These are phyloP conservation scores for Mystacornis crossleyi DNA, from an alignment of 2,113 vertebrate genomes.

Conservation along the genomic window DNA sequence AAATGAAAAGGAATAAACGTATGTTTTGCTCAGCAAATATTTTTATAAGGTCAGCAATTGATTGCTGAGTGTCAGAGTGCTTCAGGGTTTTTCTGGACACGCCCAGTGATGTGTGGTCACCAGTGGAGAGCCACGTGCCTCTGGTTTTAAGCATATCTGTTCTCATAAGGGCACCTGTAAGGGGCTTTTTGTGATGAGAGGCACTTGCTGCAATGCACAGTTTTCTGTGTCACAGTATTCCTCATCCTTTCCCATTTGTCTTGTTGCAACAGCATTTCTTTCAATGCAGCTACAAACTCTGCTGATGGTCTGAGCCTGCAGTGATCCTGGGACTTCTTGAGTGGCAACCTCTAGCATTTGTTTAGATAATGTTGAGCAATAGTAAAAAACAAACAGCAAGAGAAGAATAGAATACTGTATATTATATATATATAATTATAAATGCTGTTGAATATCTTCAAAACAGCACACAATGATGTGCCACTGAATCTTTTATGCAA, in stretches of 20 bases:
- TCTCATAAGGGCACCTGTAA: background rate
- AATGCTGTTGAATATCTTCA: background rate
- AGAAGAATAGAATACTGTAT: background rate
- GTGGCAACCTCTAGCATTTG: background rate
- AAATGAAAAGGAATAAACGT: background rate
- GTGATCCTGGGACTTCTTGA: background rate
- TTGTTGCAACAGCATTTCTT: background rate
- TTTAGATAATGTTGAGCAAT: background rate
- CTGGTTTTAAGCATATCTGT: background rate
- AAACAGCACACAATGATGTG: background rate
- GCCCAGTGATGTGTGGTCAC: accelerated
- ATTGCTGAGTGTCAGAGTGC: background rate
- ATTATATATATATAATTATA: background rate
- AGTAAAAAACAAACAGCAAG: background rate
- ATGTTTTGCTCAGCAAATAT: background rate
- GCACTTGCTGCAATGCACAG: background rate
- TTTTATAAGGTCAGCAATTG: background rate
- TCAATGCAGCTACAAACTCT: background rate
- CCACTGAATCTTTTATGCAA: background rate
- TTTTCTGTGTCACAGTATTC: background rate
- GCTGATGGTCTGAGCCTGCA: background rate
- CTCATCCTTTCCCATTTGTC: background rate
- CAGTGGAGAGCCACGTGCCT: background rate
- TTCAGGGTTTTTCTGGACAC: background rate
- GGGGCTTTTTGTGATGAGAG: background rate